Base-by-base conservation (phyloP, 2,113 vertebrate genomes). In the Sturnira hondurensis region DNA sequence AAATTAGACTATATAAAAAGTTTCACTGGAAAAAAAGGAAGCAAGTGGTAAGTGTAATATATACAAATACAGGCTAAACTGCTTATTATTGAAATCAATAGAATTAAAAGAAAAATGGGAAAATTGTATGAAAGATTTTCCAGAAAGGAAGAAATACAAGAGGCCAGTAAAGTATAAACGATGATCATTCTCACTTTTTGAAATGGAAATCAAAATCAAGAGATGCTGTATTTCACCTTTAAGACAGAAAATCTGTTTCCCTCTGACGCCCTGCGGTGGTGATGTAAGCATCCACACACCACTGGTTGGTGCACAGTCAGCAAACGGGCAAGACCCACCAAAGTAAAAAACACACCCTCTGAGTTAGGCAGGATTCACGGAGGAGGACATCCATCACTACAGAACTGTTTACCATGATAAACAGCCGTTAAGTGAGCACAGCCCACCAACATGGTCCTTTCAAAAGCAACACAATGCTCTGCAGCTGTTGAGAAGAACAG, bases 211-310 rank as follows among this genome's bases (percentile, higher is more conserved):
- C 58, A 54, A 63, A 73, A 87, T 24, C 1, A 80, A 58, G 3
- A 80, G 15, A 68, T 11, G 16, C 4, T 5, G 0, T 4, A 16
- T 31, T 88, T 61, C 43, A n/a, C 58, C 20, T 58, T n/a, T 47
- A 50, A 41, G 58, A 14, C 14, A 0, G 13, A 61, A 50, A 56
- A 26, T 33, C 63, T n/a, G 19, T 67, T 58, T n/a, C n/a, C 16
- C 33, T 31, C 4, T 24, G 16, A 71, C 19, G 8, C 38, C 20
- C 7, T 43, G 26, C 0, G 50, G 20, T 8, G 33, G 17, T 31
- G 58, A 50, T 12, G 19, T 0, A 16, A 31, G 26, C 7, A 11
- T 0, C 10, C 67, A 14, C 26, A 54, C 1, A 0, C 73, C 8
- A 0, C 1, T 19, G 38, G 74, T 8, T 5, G 22, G 28, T 1